phyloP scores from a whole-genome alignment of 2,113 vertebrate genomes.

The Thermophis baileyi region DNA sequence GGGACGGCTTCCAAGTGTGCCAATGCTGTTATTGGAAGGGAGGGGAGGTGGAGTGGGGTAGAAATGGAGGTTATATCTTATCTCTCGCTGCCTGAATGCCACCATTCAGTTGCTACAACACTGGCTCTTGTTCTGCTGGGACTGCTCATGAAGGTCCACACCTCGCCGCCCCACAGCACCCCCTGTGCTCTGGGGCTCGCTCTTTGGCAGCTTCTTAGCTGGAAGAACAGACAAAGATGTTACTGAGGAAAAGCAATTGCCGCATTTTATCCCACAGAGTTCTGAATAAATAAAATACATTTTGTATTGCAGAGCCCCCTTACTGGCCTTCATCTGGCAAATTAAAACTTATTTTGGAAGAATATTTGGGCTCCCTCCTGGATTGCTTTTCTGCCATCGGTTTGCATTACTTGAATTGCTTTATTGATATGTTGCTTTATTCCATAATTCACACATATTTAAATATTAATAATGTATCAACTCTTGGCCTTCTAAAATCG shows the following conservation, averaged over 20 bases:
- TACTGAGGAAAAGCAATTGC: background rate
- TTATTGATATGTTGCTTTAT: background rate
- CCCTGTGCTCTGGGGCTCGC: constrained; percentile 72
- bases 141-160: constrained; percentile 80
- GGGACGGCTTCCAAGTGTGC: constrained; percentile 58
- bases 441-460: background rate
- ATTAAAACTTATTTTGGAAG: background rate
- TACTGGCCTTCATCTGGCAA: background rate
- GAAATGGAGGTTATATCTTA: constrained; percentile 64
- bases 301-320: background rate
- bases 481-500: background rate
- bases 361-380: background rate
- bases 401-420: background rate
- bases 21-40: constrained; percentile 48
- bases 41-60: constrained; percentile 56
- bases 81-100: constrained; percentile 48
- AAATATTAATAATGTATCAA: background rate
- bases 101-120: constrained; percentile 78
- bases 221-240: background rate
- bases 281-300: background rate
- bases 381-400: background rate
- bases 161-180: constrained; percentile 65
- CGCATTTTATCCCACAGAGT: background rate
- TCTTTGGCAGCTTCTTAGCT: constrained; percentile 86
- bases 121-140: constrained; percentile 77